These are phyloP conservation scores for Hypolimnas misippus DNA, from an alignment of 2,888 invertebrate species.

Conservation along the genomic window DNA sequence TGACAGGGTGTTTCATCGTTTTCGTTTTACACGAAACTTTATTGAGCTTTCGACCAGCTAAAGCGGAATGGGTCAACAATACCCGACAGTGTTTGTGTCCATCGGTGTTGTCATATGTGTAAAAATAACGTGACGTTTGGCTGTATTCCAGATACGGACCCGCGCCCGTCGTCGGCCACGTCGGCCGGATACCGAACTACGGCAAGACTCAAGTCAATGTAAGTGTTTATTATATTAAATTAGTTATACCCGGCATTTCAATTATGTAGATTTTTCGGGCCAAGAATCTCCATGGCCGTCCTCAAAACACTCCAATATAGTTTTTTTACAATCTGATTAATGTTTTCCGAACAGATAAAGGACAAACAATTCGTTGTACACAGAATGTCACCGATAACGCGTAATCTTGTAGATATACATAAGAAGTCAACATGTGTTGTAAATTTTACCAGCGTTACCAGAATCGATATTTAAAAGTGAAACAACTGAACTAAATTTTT, in stretches of 20 bases:
- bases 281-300: no score
- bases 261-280: background rate
- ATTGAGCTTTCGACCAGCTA: constrained; percentile 27
- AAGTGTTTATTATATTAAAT: constrained; percentile 51
- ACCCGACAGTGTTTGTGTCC: constrained; percentile 44
- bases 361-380: no score
- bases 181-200: constrained; percentile 79
- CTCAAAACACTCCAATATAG: no score
- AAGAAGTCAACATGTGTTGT: no score
- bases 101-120: constrained; percentile 54
- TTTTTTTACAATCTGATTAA: no score
- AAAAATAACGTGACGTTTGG: constrained; percentile 77
- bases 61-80: constrained; percentile 64
- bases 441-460: no score
- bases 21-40: constrained; percentile 21
- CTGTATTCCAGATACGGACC: constrained; percentile 75
- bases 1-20: constrained; percentile 16
- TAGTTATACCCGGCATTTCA: background rate
- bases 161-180: constrained; percentile 66
- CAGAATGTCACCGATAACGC: no score
- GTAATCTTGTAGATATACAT: no score
- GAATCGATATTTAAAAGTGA: no score
- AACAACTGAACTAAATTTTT: no score
- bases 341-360: no score
- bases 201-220: constrained; percentile 79